A percentile compares a stretch with the other conserved stretches of the same genome.
Evolutionary conservation across 2,113 vertebrate genomes (phyloP).

Genomic region (Anseranas semipalmata): DNA sequence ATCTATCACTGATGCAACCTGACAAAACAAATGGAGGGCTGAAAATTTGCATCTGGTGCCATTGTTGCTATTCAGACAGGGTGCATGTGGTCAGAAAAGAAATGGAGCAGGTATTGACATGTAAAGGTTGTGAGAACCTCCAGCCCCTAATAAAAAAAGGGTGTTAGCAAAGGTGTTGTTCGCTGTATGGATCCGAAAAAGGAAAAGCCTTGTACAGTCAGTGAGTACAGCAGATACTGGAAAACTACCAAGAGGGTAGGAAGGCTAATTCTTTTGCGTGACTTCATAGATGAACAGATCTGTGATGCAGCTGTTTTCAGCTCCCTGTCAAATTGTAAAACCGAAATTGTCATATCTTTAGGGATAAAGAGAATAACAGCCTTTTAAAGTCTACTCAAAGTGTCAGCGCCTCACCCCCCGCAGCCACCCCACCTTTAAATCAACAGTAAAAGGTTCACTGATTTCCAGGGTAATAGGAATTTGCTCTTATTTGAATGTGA

Average conservation of each 20-base stretch:
- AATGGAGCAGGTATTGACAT: not conserved
- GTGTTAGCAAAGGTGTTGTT: not conserved
- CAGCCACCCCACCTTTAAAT: constrained; percentile 45
- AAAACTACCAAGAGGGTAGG: constrained; percentile 13
- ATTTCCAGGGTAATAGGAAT: constrained; percentile 51
- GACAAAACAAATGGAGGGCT: not conserved
- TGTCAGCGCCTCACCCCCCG: constrained; percentile 13
- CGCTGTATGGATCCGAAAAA: not conserved
- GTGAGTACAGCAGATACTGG: constrained; percentile 28
- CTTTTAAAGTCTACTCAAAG: constrained; percentile 58
- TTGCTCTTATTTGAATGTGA: constrained; percentile 65
- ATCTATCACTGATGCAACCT: not conserved
- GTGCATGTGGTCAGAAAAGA: not conserved
- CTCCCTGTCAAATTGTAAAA: constrained; percentile 17
- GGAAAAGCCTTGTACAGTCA: not conserved
- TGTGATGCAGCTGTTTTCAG: constrained; percentile 27
- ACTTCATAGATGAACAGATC: not conserved
- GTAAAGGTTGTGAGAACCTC: not conserved
- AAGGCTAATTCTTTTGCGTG: constrained; percentile 23
- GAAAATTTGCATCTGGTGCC: constrained; percentile 17
- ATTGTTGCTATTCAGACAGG: not conserved
- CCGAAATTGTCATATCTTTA: constrained; percentile 23
- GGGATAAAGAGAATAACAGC: constrained; percentile 47
- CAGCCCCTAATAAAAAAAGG: not conserved
- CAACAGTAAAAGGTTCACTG: constrained; percentile 57